Evolutionary conservation across 2,888 invertebrate species (phyloP).

Genomic region (Uloborus plumipes): DNA sequence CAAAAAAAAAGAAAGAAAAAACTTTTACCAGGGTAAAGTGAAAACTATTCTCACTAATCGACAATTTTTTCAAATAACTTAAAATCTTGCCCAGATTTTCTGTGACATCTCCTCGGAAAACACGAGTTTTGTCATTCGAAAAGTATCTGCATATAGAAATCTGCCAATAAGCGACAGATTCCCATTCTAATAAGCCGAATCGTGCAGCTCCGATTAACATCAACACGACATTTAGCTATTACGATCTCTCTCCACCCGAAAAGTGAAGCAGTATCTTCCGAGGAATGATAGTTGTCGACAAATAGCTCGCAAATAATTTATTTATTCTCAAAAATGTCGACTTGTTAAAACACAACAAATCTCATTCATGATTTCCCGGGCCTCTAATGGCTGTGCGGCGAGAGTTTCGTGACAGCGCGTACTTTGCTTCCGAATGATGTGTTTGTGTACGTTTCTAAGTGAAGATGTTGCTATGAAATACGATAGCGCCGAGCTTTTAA

Average conservation of each 20-base stretch:
- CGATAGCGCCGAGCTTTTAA: too few species aligned
- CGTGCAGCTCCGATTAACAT: conserved; percentile 16
- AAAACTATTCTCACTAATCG: too few species aligned
- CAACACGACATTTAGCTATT: conserved; percentile 24
- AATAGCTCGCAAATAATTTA: conserved; percentile 16
- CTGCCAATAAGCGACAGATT: too few species aligned
- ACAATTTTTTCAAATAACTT: too few species aligned
- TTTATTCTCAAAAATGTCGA: conserved; percentile 10
- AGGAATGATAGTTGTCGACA: conserved; percentile 1
- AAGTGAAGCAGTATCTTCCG: neutral
- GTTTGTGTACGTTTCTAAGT: conserved; percentile 3
- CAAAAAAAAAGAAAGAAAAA: too few species aligned
- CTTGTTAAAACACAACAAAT: conserved; percentile 3
- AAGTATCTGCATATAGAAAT: too few species aligned
- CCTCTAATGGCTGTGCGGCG: neutral
- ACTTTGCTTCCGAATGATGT: conserved; percentile 2
- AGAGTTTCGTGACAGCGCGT: conserved; percentile 13
- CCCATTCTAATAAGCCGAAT: conserved; percentile 8
- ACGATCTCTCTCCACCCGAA: conserved; percentile 4
- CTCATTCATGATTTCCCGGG: neutral
- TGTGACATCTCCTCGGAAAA: too few species aligned
- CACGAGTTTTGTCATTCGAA: too few species aligned
- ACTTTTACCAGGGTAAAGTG: too few species aligned
- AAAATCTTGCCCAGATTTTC: too few species aligned
- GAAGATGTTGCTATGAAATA: conserved; percentile 14